These are phyloP conservation scores for Tigriopus japonicus DNA, from an alignment of 1,140 invertebrate genomes.

Conservation along the genomic window DNA sequence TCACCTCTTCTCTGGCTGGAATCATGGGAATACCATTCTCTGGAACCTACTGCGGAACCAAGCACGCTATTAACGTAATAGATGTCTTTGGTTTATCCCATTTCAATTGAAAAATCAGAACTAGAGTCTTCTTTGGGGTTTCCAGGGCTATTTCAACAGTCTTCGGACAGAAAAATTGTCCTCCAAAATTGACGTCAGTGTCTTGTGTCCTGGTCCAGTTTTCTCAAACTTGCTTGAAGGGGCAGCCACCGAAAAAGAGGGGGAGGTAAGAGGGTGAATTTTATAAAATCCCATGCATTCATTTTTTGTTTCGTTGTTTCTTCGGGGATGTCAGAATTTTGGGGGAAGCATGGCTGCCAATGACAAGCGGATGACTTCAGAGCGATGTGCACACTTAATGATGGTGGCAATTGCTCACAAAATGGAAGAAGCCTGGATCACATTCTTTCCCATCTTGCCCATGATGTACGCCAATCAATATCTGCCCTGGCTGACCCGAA, in stretches of 20 bases:
- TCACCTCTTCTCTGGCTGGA: conserved; percentile 51
- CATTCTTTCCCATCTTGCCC: conserved; percentile 37
- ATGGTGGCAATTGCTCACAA: conserved; percentile 54
- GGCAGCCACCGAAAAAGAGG: conserved; percentile 42
- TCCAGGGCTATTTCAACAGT: conserved; percentile 47
- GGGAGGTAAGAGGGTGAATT: conserved; percentile 28
- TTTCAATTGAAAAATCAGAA: not conserved
- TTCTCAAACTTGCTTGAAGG: conserved; percentile 48
- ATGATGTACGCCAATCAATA: conserved; percentile 42
- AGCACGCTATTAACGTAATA: conserved; percentile 60
- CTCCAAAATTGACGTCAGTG: conserved; percentile 39
- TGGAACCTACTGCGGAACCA: conserved; percentile 52
- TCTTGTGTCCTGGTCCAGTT: conserved; percentile 56
- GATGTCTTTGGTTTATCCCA: too few species aligned
- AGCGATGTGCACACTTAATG: conserved; percentile 49
- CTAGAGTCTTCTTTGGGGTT: too few species aligned
- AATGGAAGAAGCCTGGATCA: conserved; percentile 54
- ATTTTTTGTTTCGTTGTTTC: not conserved
- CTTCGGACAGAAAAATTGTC: conserved; percentile 40
- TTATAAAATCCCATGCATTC: not conserved
- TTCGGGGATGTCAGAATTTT: conserved; percentile 35
- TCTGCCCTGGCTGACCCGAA: conserved; percentile 30
- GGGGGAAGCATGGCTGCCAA: conserved; percentile 28
- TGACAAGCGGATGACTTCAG: conserved; percentile 41
- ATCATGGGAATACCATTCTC: conserved; percentile 47